phyloP scores from a whole-genome alignment of 1,140 invertebrate species.

The Wiebesia pumilae region DNA sequence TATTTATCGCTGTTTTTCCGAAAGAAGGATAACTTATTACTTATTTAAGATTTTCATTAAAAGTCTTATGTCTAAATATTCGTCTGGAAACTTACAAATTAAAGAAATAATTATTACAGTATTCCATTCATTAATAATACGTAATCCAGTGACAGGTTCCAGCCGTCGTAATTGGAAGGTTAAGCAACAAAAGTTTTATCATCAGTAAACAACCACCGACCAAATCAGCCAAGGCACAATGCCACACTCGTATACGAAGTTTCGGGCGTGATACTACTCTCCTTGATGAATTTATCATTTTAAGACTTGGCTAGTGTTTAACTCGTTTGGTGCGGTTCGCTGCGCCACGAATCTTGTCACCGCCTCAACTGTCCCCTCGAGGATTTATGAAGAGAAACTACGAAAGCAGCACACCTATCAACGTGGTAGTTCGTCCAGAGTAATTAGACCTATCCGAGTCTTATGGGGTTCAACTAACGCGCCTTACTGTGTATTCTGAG shows the following conservation, averaged over 20 bases:
- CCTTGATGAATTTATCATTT: slow-evolving; percentile 53
- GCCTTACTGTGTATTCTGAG: not conserved
- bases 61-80: too few relatives aligned
- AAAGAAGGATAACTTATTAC: too few relatives aligned
- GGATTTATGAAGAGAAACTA: slow-evolving; percentile 45
- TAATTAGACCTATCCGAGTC: slow-evolving; percentile 44
- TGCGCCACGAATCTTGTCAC: slow-evolving; percentile 37
- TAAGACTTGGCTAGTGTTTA: slow-evolving; percentile 45
- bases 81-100: too few relatives aligned
- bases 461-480: slow-evolving; percentile 7
- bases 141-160: too few relatives aligned
- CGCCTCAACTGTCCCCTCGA: slow-evolving; percentile 31
- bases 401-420: not conserved
- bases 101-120: too few relatives aligned
- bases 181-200: slow-evolving; percentile 36
- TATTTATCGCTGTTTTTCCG: too few relatives aligned
- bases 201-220: not conserved
- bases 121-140: not conserved
- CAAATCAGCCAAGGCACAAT: slow-evolving; percentile 1
- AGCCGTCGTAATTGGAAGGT: slow-evolving; percentile 13
- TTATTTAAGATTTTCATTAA: too few relatives aligned
- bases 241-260: not conserved
- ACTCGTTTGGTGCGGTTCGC: slow-evolving; percentile 20
- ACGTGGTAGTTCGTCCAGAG: not conserved
- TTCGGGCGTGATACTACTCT: not conserved